Evolutionary conservation across 2,797 vertebrate genomes (phyloP).

Genomic region (Sebastes variabilis): DNA sequence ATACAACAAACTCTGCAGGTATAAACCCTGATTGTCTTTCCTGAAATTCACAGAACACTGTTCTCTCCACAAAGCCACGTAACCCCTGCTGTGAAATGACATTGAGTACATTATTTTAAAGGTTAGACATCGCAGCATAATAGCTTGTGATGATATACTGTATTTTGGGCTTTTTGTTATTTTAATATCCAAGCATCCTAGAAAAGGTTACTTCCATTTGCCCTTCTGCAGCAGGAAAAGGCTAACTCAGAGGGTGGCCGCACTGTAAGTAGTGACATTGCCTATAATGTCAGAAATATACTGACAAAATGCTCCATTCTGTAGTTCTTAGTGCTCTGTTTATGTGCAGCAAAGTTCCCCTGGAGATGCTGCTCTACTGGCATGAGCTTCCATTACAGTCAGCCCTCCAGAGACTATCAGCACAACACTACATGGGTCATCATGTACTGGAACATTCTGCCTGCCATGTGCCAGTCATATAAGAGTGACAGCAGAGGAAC

Average conservation of each 20-base stretch:
- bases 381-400: conserved; percentile 43
- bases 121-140: conserved; percentile 22
- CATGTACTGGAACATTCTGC: conserved; percentile 16
- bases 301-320: not conserved
- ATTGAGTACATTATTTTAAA: conserved; percentile 17
- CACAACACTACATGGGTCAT: conserved; percentile 21
- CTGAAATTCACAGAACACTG: not conserved
- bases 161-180: conserved; percentile 7
- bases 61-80: not conserved
- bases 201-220: conserved; percentile 38
- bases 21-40: not conserved
- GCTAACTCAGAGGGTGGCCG: conserved; percentile 33
- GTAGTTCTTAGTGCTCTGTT: conserved; percentile 10
- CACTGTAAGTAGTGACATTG: conserved; percentile 25
- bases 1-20: not conserved
- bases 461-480: not conserved
- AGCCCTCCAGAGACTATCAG: conserved; percentile 9
- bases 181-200: conserved; percentile 5
- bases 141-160: conserved; percentile 15
- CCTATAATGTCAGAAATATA: conserved; percentile 25
- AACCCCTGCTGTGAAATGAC: conserved; percentile 24
- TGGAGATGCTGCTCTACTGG: conserved; percentile 21
- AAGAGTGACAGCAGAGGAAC: not conserved
- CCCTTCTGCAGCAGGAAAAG: conserved; percentile 19
- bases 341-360: conserved; percentile 21